Percentiles rank a stretch among this genome's conserved stretches.
Conservation (phyloP, 2,113 vertebrate genomes). For the Chamaetylas fuelleborni region DNA sequence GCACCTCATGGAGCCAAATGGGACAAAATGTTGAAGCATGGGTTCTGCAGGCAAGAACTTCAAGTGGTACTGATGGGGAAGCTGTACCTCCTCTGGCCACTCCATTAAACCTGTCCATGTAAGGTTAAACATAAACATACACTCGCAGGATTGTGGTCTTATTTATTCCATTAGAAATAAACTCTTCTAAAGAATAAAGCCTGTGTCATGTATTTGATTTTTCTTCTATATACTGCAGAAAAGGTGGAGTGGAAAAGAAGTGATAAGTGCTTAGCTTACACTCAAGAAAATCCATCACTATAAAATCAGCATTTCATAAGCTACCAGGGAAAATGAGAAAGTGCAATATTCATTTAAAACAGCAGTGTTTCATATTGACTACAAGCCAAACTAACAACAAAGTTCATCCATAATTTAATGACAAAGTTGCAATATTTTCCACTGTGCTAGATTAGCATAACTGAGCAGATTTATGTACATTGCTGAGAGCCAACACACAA, state of each 20-base stretch:
- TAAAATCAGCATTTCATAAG: neutral
- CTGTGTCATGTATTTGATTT: neutral
- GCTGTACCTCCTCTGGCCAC: neutral
- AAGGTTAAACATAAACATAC: neutral
- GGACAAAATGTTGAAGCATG: neutral
- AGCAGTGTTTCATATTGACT: neutral
- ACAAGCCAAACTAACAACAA: neutral
- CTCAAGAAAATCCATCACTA: neutral
- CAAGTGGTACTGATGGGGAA: neutral
- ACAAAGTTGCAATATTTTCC: neutral
- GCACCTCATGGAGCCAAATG: neutral
- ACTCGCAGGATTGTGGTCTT: neutral
- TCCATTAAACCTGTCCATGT: neutral
- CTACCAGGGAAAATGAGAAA: neutral
- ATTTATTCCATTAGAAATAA: neutral
- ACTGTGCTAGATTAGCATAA: neutral
- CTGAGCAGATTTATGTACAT: constrained; percentile 25
- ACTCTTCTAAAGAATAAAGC: neutral
- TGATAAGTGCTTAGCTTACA: neutral
- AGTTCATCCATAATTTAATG: constrained; percentile 4
- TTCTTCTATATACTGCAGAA: neutral
- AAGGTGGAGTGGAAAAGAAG: neutral
- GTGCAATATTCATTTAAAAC: neutral
- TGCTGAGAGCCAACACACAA: neutral
- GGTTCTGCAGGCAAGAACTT: fast-evolving